These are phyloP conservation scores for Mus caroli DNA, from an alignment of 2,797 vertebrate species.

Conservation along the genomic window DNA sequence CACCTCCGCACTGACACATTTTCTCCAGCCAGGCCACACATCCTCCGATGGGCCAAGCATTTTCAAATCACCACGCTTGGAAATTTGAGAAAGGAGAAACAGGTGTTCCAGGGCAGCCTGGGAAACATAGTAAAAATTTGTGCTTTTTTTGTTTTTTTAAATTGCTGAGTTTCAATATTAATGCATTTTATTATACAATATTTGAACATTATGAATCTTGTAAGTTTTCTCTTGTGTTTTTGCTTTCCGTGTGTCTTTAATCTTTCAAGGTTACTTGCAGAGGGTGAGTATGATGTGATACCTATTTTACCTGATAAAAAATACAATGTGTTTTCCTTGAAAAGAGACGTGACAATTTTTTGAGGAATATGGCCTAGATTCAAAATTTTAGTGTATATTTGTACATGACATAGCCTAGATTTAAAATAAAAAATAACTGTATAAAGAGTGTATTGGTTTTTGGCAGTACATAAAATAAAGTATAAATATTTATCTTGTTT, in stretches of 20 bases:
- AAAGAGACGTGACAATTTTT: neutral
- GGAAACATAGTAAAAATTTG: neutral
- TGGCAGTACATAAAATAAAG: neutral
- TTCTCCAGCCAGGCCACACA: neutral
- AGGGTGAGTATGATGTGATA: neutral
- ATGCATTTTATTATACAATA: neutral
- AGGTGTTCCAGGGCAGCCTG: neutral
- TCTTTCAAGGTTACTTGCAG: neutral
- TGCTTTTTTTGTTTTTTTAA: neutral
- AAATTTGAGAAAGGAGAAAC: neutral
- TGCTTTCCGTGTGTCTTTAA: neutral
- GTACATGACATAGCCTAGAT: neutral
- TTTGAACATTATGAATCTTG: conserved; percentile 7
- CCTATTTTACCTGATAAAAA: neutral
- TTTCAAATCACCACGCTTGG: neutral
- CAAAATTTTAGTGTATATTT: conserved; percentile 7
- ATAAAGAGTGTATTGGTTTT: neutral
- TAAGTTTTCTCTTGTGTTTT: neutral
- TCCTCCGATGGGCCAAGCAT: neutral
- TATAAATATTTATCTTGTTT: neutral
- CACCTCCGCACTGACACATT: neutral
- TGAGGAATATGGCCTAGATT: neutral
- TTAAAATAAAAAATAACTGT: neutral
- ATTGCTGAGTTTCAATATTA: conserved; percentile 48
- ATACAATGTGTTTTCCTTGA: neutral